Evolutionary conservation across 1,140 invertebrate genomes (phyloP).

Genomic region (Trialeurodes vaporariorum): DNA sequence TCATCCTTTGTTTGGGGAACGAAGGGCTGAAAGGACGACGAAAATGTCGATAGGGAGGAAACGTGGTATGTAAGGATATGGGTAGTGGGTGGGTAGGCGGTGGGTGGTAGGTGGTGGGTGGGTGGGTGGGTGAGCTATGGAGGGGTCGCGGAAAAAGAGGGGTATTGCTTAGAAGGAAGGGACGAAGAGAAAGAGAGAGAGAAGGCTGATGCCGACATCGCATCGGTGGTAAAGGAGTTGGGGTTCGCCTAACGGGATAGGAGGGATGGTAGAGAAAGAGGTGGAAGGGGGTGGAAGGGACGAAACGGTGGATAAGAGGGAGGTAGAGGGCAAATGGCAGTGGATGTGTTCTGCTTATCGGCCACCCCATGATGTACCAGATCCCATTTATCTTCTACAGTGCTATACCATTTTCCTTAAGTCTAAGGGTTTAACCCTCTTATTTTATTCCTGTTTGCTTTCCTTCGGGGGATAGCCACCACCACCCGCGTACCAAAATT

Average conservation of each 20-base stretch:
- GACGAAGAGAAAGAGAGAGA: too few relatives aligned
- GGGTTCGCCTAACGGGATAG: too few relatives aligned
- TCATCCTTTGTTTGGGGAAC: neutral
- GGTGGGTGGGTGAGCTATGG: too few relatives aligned
- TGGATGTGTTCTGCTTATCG: neutral
- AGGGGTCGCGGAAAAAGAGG: too few relatives aligned
- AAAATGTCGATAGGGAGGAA: neutral
- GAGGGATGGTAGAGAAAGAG: too few relatives aligned
- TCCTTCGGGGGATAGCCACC: neutral
- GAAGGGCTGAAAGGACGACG: neutral
- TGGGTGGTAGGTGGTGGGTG: too few relatives aligned
- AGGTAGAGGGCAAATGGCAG: neutral
- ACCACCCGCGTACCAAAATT: neutral
- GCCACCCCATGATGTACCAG: neutral
- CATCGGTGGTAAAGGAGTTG: too few relatives aligned
- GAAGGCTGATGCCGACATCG: too few relatives aligned
- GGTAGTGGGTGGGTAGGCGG: neutral
- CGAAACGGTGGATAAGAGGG: too few relatives aligned
- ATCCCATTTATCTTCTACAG: neutral
- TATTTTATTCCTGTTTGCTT: conserved; percentile 1
- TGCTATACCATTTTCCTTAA: neutral
- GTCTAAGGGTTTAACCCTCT: neutral
- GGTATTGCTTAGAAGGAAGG: too few relatives aligned
- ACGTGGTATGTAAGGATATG: neutral
- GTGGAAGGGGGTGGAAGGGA: too few relatives aligned